Base-by-base conservation (phyloP, 1,140 invertebrate genomes). In the Drosophila ohnishii region DNA sequence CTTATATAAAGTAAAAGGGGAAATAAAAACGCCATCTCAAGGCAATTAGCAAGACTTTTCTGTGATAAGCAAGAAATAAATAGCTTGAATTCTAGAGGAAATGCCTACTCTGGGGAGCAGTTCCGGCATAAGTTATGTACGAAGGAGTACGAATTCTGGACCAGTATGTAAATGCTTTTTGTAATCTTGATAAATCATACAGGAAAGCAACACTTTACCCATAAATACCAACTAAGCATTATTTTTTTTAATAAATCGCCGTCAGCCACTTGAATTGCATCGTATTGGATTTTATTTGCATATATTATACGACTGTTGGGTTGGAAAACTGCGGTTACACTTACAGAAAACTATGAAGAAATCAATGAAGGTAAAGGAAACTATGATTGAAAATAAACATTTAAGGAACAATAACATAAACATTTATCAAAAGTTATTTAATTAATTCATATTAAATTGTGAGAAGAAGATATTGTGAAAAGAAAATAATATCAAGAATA, bases 221-320 rank as follows among this genome's bases (percentile, higher is more conserved):
- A 32, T 50, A 65, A 69, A 47, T 40, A 40, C 42, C 30, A 58
- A 40, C 65, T 50, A 40, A 71, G 67, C 16, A 40, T 22, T 71
- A 59, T 59, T 47, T 22, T 59, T 42, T 59, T 50, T 50, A 71
- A 45, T 70, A 69, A 70, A 72, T 72, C 66, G 66, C 66, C n/a
- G 53, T 72, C 42, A 19, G 44, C 3, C 22, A 53, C 30, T 56
- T 59, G 44, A 35, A 40, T 72, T 50, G 44, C 42, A 40, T 72
- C 37, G 51, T 59, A 6, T 50, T 10, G 10, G 28, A 45, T 48
- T 48, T 58, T 40, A 59, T 50, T 59, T 19, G n/a, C 65, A 59
- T 48, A 70, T 59, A 59, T 50, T 50, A 71, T 42, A 34, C n/a
- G 14, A 30, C 13, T 22, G 65, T 57, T 48, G 34, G n/a, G 28